Conservation (phyloP, 2,888 invertebrate species). For the Amblyjoppa fuscipennis region DNA sequence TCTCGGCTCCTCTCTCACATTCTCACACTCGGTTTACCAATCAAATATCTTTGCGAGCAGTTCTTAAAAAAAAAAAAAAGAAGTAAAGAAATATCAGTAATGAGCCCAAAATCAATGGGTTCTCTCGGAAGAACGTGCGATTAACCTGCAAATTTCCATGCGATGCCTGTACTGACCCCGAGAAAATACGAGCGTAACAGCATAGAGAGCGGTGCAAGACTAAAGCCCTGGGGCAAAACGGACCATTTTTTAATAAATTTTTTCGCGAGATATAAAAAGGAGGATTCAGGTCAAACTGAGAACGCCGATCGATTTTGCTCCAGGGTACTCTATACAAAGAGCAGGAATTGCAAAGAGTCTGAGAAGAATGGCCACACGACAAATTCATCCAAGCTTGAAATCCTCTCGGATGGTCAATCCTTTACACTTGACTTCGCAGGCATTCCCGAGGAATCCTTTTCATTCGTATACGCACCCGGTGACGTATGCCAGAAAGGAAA, state of each 20-base stretch:
- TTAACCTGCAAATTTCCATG: conserved; percentile 13
- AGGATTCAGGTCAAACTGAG: no score
- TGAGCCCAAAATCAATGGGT: not conserved
- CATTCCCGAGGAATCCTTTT: conserved; percentile 50
- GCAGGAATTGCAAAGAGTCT: not conserved
- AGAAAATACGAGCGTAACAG: no score
- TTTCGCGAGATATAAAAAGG: no score
- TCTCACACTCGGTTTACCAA: conserved; percentile 34
- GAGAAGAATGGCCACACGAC: conserved; percentile 38
- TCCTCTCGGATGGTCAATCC: conserved; percentile 54
- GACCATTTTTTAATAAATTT: no score
- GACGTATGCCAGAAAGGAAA: conserved; percentile 13
- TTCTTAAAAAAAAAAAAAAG: not conserved
- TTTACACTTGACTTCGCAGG: conserved; percentile 55
- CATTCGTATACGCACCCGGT: conserved; percentile 27
- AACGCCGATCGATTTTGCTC: no score
- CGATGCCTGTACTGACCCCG: no score
- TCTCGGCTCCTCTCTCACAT: conserved; percentile 14
- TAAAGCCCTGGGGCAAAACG: no score
- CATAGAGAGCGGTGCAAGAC: no score
- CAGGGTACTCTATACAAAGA: conserved; percentile 7
- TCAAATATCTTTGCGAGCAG: not conserved
- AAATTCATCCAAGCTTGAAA: conserved; percentile 55
- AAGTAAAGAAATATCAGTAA: not conserved
- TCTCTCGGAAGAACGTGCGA: not conserved